Base-by-base conservation (phyloP, 2,113 vertebrate species). In the Dolichallabes microphthalmus region DNA sequence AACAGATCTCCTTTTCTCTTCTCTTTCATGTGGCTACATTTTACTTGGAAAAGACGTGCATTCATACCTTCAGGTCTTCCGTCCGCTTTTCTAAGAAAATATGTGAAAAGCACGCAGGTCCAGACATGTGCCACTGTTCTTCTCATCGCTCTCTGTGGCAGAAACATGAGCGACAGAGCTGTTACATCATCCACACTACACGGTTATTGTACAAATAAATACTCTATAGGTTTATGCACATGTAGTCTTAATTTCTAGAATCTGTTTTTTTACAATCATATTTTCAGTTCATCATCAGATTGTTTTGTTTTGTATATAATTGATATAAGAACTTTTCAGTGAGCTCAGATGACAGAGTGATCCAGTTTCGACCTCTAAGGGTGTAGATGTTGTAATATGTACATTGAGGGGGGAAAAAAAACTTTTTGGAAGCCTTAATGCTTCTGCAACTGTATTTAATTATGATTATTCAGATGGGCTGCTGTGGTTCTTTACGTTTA, bases 51-150 rank as follows among this genome's bases (percentile, higher is more conserved):
- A 73, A 22, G 45, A 7, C 17, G 10, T 53, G 2, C 45, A 10
- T 10, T 84, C 71, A 80, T 55, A 91, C 90, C 90, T 88, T 84
- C 83, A 68, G 61, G 55, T 80, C 82, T 90, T 39, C 83, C 83
- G 20, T 75, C n/a, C 25, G 78, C 14, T 17, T 22, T 35, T 1
- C 14, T 75, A 17, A 89, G 17, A 52, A 84, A 68, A 78, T 88
- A 88, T 20, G 75, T 50, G 14, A 84, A 45, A 20, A 85, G 8
- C 2, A 86, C 45, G 13, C 32, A 66, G 27, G 61, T 75, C 61
- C 20, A 88, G 35, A 73, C 71, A 9, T 25, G n/a, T 60, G 30
- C 66, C 58, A 39, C 39, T 14, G 69, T 57, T 79, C 20, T 39
- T 25, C 50, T 30, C 87, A 86, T 86, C 6, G 11, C 60, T 15